These are phyloP conservation scores for Psylliodes chrysocephalus DNA, from an alignment of 2,888 invertebrate genomes.

Conservation along the genomic window DNA sequence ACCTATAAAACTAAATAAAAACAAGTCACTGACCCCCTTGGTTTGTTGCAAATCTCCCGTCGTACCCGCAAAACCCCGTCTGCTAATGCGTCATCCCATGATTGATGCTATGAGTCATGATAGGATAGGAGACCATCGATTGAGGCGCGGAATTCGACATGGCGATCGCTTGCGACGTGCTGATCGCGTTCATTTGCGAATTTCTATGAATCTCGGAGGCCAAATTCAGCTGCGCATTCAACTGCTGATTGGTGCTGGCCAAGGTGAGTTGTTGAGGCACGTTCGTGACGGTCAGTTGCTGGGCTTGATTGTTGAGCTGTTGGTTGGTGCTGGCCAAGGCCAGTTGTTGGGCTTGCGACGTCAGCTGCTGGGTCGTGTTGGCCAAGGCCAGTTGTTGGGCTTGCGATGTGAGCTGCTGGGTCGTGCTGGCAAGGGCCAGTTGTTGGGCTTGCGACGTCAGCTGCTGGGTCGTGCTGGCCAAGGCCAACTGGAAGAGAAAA, in stretches of 20 bases:
- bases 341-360: conserved; percentile 55
- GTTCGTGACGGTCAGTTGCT: conserved; percentile 55
- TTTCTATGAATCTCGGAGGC: conserved; percentile 58
- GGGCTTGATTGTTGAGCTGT: conserved; percentile 57
- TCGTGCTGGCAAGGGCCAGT: conserved; percentile 51
- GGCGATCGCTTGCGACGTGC: conserved; percentile 67
- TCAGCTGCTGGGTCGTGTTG: conserved; percentile 51
- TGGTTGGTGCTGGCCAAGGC: conserved; percentile 56
- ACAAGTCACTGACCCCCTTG: too few species aligned
- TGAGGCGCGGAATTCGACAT: conserved; percentile 70
- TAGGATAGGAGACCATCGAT: conserved; percentile 74
- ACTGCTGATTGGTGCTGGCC: conserved; percentile 54
- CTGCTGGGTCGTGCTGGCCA: conserved; percentile 45
- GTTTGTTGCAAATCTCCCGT: background rate
- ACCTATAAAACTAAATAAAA: too few species aligned
- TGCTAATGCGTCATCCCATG: conserved; percentile 57
- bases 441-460: conserved; percentile 50
- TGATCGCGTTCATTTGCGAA: conserved; percentile 62
- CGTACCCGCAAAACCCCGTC: conserved; percentile 19
- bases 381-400: conserved; percentile 57
- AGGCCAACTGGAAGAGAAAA: conserved; percentile 51
- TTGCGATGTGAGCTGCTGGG: conserved; percentile 54
- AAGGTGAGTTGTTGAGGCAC: conserved; percentile 59
- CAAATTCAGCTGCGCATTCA: conserved; percentile 57
- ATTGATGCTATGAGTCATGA: conserved; percentile 71